Evolutionary conservation across 2,888 invertebrate genomes (phyloP), one percentile per base, ranked within the genome.

Genomic region (Chloromyia formosa): DNA sequence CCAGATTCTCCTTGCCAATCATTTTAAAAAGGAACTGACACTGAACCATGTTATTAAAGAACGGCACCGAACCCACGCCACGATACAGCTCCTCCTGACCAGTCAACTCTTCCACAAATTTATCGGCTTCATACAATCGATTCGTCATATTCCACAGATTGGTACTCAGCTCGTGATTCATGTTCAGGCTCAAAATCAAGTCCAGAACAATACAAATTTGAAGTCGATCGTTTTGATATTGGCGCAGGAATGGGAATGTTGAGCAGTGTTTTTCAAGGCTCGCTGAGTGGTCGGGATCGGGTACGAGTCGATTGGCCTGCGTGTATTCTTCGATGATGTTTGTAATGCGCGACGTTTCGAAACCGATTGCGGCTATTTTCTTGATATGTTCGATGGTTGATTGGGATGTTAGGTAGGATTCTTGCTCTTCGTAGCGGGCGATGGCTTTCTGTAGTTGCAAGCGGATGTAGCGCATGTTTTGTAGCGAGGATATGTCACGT

Each of bases 401-500:
- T 77, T 40, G 75, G 76, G n/a, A 78, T 75, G 23, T 56, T 12
- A 71, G 72, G 18, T 53, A 73, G 49, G 79, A 56, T 22, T 80
- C 81, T 75, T 84, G 80, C 1, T 80, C 77, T 66, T 81, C 79
- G 74, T 84, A 85, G 75, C 82, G 82, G 10, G 81, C 78, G 77
- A 83, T 84, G 18, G 84, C 82, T n/a, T 72, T 74, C 1, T 82
- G 76, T 9, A 86, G 77, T 76, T 84, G 83, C 18, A 80, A 80
- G 75, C 84, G 85, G 7, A 83, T 80, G 61, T 80, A 80, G 73
- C 84, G 87, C 64, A 92, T 86, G 77, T 90, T 89, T 82, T 92
- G 90, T 22, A 91, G 90, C 82, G 91, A 92, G 75, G 88, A 87
- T n/a, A 93, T 88, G 83, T 93, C 91, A 0, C 88, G 88, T 68